Evolutionary conservation across 1,140 invertebrate species (phyloP).

Genomic region (Aphelinus certus): DNA sequence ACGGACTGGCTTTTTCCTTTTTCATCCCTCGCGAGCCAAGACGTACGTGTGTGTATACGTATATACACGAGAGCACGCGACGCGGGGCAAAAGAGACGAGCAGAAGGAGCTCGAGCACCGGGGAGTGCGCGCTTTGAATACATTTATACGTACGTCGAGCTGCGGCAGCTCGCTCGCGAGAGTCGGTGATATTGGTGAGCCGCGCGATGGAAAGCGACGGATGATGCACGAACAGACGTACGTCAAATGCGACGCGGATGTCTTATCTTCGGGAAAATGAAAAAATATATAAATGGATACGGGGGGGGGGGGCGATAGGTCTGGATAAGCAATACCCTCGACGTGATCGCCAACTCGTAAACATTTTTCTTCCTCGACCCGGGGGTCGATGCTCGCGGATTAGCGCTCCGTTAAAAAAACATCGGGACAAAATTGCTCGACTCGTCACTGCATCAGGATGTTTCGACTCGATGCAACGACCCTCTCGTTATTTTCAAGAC

Average conservation of each 20-base stretch:
- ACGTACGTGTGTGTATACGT: constrained; percentile 11
- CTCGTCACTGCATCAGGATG: no score
- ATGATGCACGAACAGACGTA: constrained; percentile 55
- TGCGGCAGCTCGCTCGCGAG: constrained; percentile 47
- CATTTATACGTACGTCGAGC: constrained; percentile 46
- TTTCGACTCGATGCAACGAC: no score
- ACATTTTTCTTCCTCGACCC: no score
- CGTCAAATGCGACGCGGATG: constrained; percentile 49
- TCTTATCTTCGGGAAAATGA: constrained; percentile 33
- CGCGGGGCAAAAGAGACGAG: no score
- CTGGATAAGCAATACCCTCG: neutral
- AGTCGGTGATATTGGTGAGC: constrained; percentile 54
- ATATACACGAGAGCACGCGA: no score
- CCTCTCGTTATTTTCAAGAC: no score
- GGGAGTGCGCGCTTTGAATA: constrained; percentile 53
- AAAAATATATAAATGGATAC: constrained; percentile 24
- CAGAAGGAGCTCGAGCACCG: no score
- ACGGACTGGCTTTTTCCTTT: constrained; percentile 33
- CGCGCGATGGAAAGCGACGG: constrained; percentile 58
- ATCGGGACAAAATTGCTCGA: no score
- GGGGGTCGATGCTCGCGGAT: no score
- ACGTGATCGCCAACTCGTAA: no score
- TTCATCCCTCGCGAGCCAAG: constrained; percentile 35
- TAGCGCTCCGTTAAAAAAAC: no score
- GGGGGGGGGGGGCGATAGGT: neutral